These are phyloP conservation scores for Anaspis maculata DNA, from an alignment of 2,888 invertebrate genomes.

Conservation along the genomic window DNA sequence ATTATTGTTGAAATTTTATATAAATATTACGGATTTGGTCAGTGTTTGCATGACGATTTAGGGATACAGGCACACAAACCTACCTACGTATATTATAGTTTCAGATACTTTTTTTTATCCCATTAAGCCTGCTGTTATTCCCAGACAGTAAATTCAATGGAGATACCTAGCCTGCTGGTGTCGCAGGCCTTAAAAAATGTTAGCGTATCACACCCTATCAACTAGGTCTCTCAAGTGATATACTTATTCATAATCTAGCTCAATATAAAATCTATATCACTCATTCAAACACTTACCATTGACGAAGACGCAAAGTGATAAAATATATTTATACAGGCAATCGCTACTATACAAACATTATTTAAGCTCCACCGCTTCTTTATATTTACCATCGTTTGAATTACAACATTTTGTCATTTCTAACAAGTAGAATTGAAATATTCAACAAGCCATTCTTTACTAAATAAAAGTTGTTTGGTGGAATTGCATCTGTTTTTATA, in stretches of 20 bases:
- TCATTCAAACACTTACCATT: slow-evolving; percentile 30
- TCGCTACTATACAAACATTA: slow-evolving; percentile 25
- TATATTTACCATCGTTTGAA: too few relatives aligned
- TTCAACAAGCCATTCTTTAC: slow-evolving; percentile 11
- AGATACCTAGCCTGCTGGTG: slow-evolving; percentile 17
- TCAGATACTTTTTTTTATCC: too few relatives aligned
- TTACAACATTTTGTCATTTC: too few relatives aligned
- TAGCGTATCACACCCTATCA: slow-evolving; percentile 3
- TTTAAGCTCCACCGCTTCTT: slow-evolving; percentile 28
- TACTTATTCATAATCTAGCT: slow-evolving; percentile 5
- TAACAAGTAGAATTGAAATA: too few relatives aligned
- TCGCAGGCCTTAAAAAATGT: slow-evolving; percentile 10
- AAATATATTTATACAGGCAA: slow-evolving; percentile 36
- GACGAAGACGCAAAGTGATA: slow-evolving; percentile 37
- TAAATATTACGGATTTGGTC: slow-evolving; percentile 37
- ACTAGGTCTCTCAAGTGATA: slow-evolving; percentile 6
- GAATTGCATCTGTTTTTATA: slow-evolving; percentile 29
- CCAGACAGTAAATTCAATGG: slow-evolving; percentile 33
- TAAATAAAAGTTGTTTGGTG: slow-evolving; percentile 24
- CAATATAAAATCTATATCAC: too few relatives aligned
- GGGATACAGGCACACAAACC: slow-evolving; percentile 4
- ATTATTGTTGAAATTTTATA: slow-evolving; percentile 41
- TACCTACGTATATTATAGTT: too few relatives aligned
- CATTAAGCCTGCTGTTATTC: slow-evolving; percentile 29
- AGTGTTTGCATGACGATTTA: slow-evolving; percentile 30